phyloP scores from a whole-genome alignment of 2,888 invertebrate genomes.

The Phengaris alcon region DNA sequence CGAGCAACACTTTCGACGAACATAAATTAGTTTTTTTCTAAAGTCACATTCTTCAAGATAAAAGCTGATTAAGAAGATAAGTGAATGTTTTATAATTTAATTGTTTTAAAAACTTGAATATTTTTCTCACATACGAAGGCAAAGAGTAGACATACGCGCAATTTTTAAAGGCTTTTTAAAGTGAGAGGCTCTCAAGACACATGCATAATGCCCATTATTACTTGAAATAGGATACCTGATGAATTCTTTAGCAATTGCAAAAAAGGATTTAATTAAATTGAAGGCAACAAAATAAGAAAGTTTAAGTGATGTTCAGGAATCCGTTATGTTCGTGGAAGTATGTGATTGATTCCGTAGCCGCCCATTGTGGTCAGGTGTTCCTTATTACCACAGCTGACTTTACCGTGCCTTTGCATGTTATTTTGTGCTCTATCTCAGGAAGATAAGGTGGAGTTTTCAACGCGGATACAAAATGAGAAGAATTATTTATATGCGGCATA shows the following conservation, averaged over 20 bases:
- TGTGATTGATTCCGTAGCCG: slow-evolving; percentile 60
- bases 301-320: slow-evolving; percentile 45
- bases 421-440: background rate
- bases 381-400: slow-evolving; percentile 33
- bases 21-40: background rate
- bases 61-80: background rate
- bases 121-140: background rate
- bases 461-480: background rate
- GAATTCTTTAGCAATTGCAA: slow-evolving; percentile 36
- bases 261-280: slow-evolving; percentile 66
- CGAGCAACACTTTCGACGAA: background rate
- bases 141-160: too few relatives aligned
- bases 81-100: background rate
- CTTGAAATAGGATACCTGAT: too few relatives aligned
- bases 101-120: background rate
- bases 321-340: slow-evolving; percentile 58
- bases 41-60: background rate
- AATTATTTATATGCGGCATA: background rate
- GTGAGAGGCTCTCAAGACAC: too few relatives aligned
- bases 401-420: background rate
- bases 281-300: slow-evolving; percentile 56
- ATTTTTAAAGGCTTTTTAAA: background rate
- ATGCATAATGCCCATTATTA: too few relatives aligned
- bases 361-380: slow-evolving; percentile 43
- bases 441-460: background rate